Percentiles rank a stretch among this genome's conserved stretches.
Evolutionary conservation across 2,888 invertebrate genomes (phyloP).

Genomic region (Eupithecia inturbata): DNA sequence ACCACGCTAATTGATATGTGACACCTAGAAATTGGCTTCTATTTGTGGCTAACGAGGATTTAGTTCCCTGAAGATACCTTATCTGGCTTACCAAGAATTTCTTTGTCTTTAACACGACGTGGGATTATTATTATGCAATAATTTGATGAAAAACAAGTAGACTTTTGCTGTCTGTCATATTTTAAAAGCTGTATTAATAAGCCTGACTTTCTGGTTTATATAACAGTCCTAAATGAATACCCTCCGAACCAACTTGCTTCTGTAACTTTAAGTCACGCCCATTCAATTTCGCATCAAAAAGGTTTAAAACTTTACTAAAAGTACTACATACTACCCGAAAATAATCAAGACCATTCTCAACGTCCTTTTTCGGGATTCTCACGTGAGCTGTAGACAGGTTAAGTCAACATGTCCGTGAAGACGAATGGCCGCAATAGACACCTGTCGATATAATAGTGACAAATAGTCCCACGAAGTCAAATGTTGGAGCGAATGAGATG

Average conservation of each 20-base stretch:
- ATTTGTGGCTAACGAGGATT: conserved; percentile 16
- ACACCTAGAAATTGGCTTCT: conserved; percentile 31
- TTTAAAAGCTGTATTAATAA: not conserved
- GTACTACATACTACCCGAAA: not conserved
- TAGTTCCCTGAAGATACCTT: not conserved
- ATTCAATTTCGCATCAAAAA: not conserved
- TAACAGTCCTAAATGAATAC: not conserved
- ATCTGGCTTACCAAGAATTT: not conserved
- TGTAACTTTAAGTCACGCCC: not conserved
- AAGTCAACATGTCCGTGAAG: conserved; percentile 26
- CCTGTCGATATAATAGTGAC: conserved; percentile 50
- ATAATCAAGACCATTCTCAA: not conserved
- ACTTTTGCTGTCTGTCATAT: not conserved
- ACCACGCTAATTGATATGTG: conserved; percentile 37
- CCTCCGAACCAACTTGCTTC: not conserved
- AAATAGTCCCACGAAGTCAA: conserved; percentile 36
- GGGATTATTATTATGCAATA: not conserved
- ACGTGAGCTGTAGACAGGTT: conserved; percentile 7
- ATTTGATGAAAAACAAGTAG: not conserved
- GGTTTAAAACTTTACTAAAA: not conserved
- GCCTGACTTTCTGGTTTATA: not conserved
- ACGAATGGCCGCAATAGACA: conserved; percentile 37
- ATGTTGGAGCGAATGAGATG: conserved; percentile 39
- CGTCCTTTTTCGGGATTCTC: conserved; percentile 12
- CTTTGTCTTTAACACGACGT: not conserved